Conservation (phyloP, 1,140 invertebrate species). For the Drosophila asahinai region DNA sequence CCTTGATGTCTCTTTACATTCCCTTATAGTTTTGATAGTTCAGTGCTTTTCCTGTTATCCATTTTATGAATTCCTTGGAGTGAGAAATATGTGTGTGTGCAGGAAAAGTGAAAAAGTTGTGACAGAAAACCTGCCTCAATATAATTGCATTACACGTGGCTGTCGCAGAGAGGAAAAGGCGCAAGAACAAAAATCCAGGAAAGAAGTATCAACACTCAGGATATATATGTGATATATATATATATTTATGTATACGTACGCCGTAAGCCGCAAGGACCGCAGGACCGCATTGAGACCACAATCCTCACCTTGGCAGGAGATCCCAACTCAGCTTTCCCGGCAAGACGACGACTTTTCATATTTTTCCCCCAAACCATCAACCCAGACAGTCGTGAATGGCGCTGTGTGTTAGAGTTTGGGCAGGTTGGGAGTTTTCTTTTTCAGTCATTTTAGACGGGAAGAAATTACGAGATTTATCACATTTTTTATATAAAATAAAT, state of each 20-base stretch:
- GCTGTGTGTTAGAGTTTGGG: slow-evolving; percentile 5
- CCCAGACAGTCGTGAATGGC: slow-evolving; percentile 45
- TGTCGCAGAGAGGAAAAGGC: slow-evolving; percentile 54
- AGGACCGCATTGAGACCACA: slow-evolving; percentile 64
- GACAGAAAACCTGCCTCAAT: slow-evolving; percentile 72
- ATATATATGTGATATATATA: neutral
- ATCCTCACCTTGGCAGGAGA: slow-evolving; percentile 45
- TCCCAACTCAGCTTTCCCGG: slow-evolving; percentile 52
- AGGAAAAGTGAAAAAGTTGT: slow-evolving; percentile 65
- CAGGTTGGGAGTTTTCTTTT: slow-evolving; percentile 23
- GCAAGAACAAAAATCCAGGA: slow-evolving; percentile 7
- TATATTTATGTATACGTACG: slow-evolving; percentile 6
- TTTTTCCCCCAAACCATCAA: slow-evolving; percentile 51
- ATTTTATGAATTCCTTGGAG: slow-evolving; percentile 53
- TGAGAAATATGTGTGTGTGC: slow-evolving; percentile 30
- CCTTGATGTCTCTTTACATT: slow-evolving; percentile 17
- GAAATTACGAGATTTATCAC: neutral
- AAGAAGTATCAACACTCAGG: neutral
- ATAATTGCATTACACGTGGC: slow-evolving; percentile 77
- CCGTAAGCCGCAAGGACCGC: slow-evolving; percentile 38
- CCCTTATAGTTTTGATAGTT: slow-evolving; percentile 15
- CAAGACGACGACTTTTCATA: slow-evolving; percentile 77
- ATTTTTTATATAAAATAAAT: neutral
- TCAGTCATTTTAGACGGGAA: slow-evolving; percentile 16
- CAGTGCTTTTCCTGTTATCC: slow-evolving; percentile 6